Base-by-base conservation (phyloP, 2,113 vertebrate species). In the Onychostruthus taczanowskii region DNA sequence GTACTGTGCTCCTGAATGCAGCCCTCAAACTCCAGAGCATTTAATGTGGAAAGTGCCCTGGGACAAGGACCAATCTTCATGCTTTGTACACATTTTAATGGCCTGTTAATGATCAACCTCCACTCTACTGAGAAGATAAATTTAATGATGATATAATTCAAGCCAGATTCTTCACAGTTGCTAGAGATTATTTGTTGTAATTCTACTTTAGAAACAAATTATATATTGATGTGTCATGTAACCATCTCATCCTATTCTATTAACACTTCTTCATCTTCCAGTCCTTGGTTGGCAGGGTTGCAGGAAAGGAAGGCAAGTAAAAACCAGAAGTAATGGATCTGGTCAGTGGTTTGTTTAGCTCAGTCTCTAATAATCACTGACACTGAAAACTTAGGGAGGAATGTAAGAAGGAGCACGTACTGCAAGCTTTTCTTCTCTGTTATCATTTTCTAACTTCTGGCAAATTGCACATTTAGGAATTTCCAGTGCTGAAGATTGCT, bases 1-100 rank as follows among this genome's bases (percentile, higher is more conserved):
- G 59, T 9, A 10, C 70, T 41, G 41, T 53, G 56, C 58, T 82
- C 37, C 52, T 59, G 47, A 79, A 68, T 49, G 67, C 67, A 84
- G 59, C 44, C 47, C 44, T 81, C 76, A 61, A 87, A 78, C 80
- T 68, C 76, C 68, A 37, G 52, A 84, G 39, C 52, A 19, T 67
- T 96, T 94, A 68, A 84, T 96, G 94, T 95, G 96, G 94, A 97
- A 97, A 95, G 47, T 84, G 93, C 95, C 95, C 89, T 94, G 76
- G 85, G 67, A 97, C 43, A 67, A 84, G 75, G 88, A 96, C 92
- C 92, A 84, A 84, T 90, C 83, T 74, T 88, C 52, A 46, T 89
- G 80, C 93, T 89, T 90, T 89, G 89, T 89, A 93, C 90, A 68
- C 86, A 27, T 81, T 95, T 93, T 92, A 90, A 90, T 95, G 89